A percentile compares a stretch with the other conserved stretches of the same genome.
Conservation (phyloP, 2,113 vertebrate genomes). For the Odobenus rosmarus region DNA sequence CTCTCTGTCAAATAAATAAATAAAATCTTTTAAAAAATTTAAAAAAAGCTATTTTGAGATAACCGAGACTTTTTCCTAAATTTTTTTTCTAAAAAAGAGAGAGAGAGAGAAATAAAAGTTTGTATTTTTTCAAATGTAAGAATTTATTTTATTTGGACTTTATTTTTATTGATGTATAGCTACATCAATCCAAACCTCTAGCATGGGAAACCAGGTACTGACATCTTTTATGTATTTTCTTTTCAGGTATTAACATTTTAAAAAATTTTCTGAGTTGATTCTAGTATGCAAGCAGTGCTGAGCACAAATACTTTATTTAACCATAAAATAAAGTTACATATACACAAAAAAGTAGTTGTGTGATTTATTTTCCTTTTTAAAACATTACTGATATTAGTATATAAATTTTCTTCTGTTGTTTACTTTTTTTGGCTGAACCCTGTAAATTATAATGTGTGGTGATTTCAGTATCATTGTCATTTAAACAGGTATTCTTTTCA, state of each 20-base stretch:
- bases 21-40: too few relatives aligned
- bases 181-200: neutral
- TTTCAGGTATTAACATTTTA: neutral
- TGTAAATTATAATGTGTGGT: neutral
- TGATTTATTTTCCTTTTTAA: neutral
- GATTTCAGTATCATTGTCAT: neutral
- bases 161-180: neutral
- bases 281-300: neutral
- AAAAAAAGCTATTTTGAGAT: neutral
- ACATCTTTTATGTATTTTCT: neutral
- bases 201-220: neutral
- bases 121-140: neutral
- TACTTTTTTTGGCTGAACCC: neutral
- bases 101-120: neutral
- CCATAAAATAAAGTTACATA: neutral
- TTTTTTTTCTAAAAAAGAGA: neutral
- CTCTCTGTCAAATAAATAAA: too few relatives aligned
- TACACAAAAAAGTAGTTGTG: neutral
- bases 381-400: neutral
- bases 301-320: neutral
- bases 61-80: neutral
- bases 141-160: neutral
- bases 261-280: neutral
- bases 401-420: neutral
- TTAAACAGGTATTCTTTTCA: neutral